Evolutionary conservation across 2,113 vertebrate genomes (phyloP).

Genomic region (Anoura caudifer): DNA sequence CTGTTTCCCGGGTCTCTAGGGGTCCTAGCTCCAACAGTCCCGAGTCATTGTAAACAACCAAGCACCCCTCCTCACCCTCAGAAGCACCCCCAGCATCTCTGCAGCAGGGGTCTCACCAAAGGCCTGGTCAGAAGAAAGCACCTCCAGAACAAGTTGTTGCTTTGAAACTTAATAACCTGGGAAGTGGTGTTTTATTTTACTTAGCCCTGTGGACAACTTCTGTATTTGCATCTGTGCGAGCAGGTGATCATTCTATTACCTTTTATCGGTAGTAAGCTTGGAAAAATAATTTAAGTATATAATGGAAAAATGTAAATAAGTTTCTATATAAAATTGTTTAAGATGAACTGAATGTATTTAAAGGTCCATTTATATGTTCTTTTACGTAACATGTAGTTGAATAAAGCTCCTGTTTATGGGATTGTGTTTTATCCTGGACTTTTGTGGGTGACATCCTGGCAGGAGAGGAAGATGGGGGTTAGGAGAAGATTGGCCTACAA

Average conservation of each 20-base stretch:
- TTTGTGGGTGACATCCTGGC: not conserved
- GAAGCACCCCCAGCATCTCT: not conserved
- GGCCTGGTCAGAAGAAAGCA: not conserved
- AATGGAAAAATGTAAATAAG: conserved; percentile 80
- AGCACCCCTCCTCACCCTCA: conserved; percentile 16
- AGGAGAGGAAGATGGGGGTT: not conserved
- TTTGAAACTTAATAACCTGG: conserved; percentile 34
- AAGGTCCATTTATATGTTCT: conserved; percentile 86
- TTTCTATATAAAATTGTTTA: conserved; percentile 79
- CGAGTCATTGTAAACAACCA: not conserved
- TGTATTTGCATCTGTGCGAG: conserved; percentile 70
- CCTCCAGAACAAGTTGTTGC: not conserved
- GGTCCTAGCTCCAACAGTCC: not conserved
- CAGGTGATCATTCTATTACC: conserved; percentile 73
- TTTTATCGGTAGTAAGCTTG: conserved; percentile 79
- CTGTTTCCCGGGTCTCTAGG: not conserved
- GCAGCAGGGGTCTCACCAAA: not conserved
- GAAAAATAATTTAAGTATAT: conserved; percentile 83
- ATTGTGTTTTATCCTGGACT: conserved; percentile 52
- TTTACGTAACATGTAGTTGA: conserved; percentile 79
- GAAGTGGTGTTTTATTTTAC: conserved; percentile 47
- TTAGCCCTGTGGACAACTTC: conserved; percentile 42
- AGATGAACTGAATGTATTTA: conserved; percentile 84
- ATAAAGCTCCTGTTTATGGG: conserved; percentile 83
- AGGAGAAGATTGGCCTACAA: not conserved